phyloP scores from a whole-genome alignment of 2,113 vertebrate species.

The Empidonax traillii region DNA sequence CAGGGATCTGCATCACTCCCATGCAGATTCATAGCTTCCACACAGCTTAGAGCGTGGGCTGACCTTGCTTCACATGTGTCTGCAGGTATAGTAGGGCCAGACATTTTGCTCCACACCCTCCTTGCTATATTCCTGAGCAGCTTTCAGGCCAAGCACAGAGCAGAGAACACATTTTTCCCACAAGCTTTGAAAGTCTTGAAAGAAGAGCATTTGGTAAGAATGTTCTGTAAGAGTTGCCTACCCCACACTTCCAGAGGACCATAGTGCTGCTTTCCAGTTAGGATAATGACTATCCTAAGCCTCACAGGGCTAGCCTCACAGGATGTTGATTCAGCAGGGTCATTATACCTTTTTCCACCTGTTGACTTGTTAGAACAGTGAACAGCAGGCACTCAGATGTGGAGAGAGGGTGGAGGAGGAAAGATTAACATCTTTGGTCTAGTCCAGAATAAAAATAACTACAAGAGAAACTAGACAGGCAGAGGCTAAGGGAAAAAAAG shows the following conservation, averaged over 20 bases:
- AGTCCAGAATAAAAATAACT: not conserved
- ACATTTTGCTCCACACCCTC: not conserved
- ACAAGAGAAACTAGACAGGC: not conserved
- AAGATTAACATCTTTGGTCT: not conserved
- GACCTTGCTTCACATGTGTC: not conserved
- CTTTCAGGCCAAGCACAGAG: not conserved
- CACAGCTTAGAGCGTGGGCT: not conserved
- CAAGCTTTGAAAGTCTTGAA: not conserved
- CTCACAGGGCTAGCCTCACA: not conserved
- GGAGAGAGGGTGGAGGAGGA: not conserved
- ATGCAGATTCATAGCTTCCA: not conserved
- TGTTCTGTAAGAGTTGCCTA: not conserved
- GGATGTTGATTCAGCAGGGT: slow-evolving; percentile 28
- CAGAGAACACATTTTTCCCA: not conserved
- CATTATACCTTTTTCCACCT: not conserved
- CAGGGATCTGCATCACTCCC: not conserved
- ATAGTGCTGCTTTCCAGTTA: not conserved
- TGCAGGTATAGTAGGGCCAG: not conserved
- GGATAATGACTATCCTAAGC: not conserved
- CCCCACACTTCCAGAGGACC: not conserved
- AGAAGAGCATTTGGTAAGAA: not conserved
- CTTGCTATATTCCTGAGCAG: not conserved
- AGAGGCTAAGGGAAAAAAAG: not conserved
- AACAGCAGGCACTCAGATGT: not conserved
- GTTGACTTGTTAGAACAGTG: not conserved